Base-by-base conservation (phyloP, 2,888 invertebrate species). In the Dioctria rufipes region DNA sequence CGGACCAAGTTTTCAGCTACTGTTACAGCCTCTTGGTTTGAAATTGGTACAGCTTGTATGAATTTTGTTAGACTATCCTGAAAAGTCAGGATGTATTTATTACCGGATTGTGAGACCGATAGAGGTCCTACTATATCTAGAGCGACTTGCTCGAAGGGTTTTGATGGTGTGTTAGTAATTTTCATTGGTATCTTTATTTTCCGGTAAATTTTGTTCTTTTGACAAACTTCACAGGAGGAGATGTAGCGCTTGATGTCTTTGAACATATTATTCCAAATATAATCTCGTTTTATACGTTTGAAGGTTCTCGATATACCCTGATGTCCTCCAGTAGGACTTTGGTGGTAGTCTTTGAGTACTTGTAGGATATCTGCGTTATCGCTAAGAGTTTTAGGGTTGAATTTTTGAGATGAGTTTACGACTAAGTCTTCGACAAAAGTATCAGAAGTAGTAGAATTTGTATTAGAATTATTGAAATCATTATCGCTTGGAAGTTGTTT, bases 211-310 rank as follows among this genome's bases (percentile, higher is more conserved):
- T 65, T 65, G 1, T 65, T 39, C 4, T 1, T 46, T 54, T 2
- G 8, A 82, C 86, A 86, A 8, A 82, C 79, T 60, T 84, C 81
- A 80, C 86, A 86, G 11, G 49, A 80, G 81, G 84, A 84, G 60
- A 87, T 84, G 80, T 83, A 86, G 75, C 82, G 73, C 82, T 85
- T 84, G 5, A 87, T 86, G 67, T 86, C 85, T 8, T 82, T 81
- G 80, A 85, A 86, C 86, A 87, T 86, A 6, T 83, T 83, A 40
- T 80, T 80, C 86, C 87, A 87, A 78, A 84, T 84, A 80, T 84
- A 86, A 11, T 83, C 73, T 80, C 83, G 67, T 83, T 85, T 85
- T 9, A 84, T 82, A 75, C 84, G 84, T 63, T 84, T 83, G 63
- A 84, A 84, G 6, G 83, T 84, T 80, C 84, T 83, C 65, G 82